Base-by-base conservation (phyloP, 2,797 vertebrate genomes). In the Malacoctenus gilli region DNA sequence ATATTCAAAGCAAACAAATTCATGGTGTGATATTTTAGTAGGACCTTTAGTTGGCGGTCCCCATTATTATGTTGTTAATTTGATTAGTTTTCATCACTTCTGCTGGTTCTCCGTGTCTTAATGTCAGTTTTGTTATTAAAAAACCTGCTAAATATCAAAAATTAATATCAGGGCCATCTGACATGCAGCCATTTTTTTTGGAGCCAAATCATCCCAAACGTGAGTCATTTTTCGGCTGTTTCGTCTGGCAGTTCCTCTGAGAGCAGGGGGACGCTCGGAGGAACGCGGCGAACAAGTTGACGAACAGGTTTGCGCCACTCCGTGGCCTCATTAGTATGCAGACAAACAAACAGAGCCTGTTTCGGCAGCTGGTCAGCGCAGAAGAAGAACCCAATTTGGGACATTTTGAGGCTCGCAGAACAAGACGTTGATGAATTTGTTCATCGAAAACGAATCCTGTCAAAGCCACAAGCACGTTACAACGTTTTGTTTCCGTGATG, bases 141-240 rank as follows among this genome's bases (percentile, higher is more conserved):
- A 28, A 28, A 2, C 2, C 25, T 28, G 25, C 9, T 28, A 28
- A 28, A 28, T 28, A 28, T 28, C 5, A 9, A n/a, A 28, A 28
- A 32, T 11, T 32, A 10, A 32, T 32, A 32, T 10, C 3, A 8
- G 4, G 30, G 11, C 11, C 30, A 32, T 32, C 30, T 32, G 30
- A 32, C 15, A 40, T 40, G 5, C 11, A 41, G 40, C 15, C 25
- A 23, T 48, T 73, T 44, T 6, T 18, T 8, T 8, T 18, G 15
- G 1, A 7, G 18, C 39, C 28, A 59, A 7, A 21, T 44, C 28
- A 59, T 44, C 43, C 39, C 11, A 38, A 37, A 69, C 43, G 16
- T 50, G 49, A 42, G 31, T 66, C 43, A 72, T 67, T 59, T n/a
- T 23, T 53, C 25, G 25, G 35, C 23, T 47, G 48, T 50, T 70